phyloP scores from a whole-genome alignment of 1,140 invertebrate species.

The Drosophila azteca region DNA sequence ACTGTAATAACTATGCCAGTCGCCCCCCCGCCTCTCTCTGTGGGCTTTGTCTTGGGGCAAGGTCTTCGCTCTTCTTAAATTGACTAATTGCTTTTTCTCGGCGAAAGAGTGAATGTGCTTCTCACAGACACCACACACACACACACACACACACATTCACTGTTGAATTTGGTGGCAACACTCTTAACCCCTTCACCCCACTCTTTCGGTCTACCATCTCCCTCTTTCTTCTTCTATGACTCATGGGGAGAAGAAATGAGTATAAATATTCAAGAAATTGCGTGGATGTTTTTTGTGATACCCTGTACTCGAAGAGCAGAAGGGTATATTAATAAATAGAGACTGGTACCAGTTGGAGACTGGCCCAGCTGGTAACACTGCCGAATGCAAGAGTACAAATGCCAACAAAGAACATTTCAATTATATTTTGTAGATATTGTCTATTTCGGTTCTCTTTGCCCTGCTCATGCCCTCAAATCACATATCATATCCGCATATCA shows the following conservation, averaged over 20 bases:
- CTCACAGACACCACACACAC: neutral
- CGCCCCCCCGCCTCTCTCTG: constrained; percentile 3
- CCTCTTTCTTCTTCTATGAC: constrained; percentile 20
- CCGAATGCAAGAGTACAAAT: no score
- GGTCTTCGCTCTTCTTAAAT: constrained; percentile 45
- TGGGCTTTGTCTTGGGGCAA: constrained; percentile 39
- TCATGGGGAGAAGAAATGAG: constrained; percentile 35
- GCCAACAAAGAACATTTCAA: no score
- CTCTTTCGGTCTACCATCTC: neutral
- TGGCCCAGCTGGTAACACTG: no score
- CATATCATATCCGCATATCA: no score
- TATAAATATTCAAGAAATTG: constrained; percentile 40
- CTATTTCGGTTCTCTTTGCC: no score
- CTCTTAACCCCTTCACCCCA: constrained; percentile 19
- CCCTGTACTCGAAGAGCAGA: no score
- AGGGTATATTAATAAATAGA: no score
- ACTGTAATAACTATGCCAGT: constrained; percentile 15
- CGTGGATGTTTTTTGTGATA: constrained; percentile 22
- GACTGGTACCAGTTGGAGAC: no score
- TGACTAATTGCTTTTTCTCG: constrained; percentile 63
- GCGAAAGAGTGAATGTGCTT: constrained; percentile 24
- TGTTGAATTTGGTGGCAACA: constrained; percentile 32
- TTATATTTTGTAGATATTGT: no score
- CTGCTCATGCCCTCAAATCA: no score
- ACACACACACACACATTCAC: neutral